Conservation (phyloP, 2,113 vertebrate genomes). For the Mirounga angustirostris region DNA sequence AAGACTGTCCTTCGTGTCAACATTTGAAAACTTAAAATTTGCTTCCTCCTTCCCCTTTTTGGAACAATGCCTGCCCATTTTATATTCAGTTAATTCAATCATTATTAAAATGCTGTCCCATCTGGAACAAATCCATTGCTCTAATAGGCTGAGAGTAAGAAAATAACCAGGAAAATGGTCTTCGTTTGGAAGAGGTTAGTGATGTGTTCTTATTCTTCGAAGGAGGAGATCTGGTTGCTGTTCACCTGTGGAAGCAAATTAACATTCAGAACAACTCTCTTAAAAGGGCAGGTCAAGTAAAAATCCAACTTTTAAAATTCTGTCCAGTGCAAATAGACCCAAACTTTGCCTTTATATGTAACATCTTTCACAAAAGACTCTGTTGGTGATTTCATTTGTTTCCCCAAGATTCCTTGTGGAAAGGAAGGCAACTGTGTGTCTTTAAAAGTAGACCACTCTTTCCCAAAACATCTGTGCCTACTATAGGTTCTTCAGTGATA, state of each 20-base stretch:
- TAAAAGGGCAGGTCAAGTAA: neutral
- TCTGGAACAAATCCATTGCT: neutral
- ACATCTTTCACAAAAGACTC: neutral
- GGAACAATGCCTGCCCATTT: neutral
- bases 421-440: neutral
- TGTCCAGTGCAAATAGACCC: neutral
- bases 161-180: neutral
- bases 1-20: slow-evolving; percentile 1
- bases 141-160: neutral
- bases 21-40: slow-evolving; percentile 36
- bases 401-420: neutral
- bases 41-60: neutral
- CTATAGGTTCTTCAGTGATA: neutral
- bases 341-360: neutral
- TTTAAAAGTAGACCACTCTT: neutral
- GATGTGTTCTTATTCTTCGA: neutral
- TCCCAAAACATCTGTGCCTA: neutral
- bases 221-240: neutral
- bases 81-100: slow-evolving; percentile 20
- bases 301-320: neutral
- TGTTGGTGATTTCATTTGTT: neutral
- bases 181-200: neutral
- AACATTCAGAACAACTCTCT: neutral
- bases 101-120: slow-evolving; percentile 43
- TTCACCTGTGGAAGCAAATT: neutral